phyloP scores from a whole-genome alignment of 2,888 invertebrate species.

The Drosophila melanosoma region DNA sequence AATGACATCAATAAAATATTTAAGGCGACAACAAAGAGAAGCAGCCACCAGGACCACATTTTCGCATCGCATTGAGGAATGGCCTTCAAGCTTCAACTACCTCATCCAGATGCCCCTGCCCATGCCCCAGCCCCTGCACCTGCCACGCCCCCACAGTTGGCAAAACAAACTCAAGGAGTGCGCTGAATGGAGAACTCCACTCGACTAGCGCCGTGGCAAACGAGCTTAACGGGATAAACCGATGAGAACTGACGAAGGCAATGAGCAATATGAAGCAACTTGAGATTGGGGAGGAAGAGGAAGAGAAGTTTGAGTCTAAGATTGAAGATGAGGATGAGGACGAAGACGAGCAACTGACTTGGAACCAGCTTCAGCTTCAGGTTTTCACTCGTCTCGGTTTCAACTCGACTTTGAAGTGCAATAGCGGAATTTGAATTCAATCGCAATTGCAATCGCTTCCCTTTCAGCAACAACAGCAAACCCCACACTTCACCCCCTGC shows the following conservation, averaged over 20 bases:
- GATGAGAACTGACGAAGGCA: constrained; percentile 44
- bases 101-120: background rate
- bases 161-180: constrained; percentile 43
- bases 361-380: constrained; percentile 45
- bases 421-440: constrained; percentile 73
- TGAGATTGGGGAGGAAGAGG: background rate
- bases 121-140: background rate
- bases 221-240: constrained; percentile 71
- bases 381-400: constrained; percentile 45
- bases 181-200: constrained; percentile 46
- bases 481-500: background rate
- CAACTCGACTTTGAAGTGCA: constrained; percentile 70
- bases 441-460: constrained; percentile 61
- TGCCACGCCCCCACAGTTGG: constrained; percentile 16
- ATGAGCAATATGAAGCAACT: constrained; percentile 4
- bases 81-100: constrained; percentile 52
- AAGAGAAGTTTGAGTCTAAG: constrained; percentile 1
- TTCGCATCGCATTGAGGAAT: constrained; percentile 36
- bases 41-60: constrained; percentile 36
- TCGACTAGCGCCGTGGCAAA: constrained; percentile 64
- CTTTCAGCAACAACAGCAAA: constrained; percentile 15
- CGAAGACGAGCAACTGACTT: constrained; percentile 35
- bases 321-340: constrained; percentile 13
- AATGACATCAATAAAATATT: constrained; percentile 79
- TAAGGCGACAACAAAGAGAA: constrained; percentile 60